Base-by-base conservation (phyloP, 1,140 invertebrate species). In the Aphis craccivora region DNA sequence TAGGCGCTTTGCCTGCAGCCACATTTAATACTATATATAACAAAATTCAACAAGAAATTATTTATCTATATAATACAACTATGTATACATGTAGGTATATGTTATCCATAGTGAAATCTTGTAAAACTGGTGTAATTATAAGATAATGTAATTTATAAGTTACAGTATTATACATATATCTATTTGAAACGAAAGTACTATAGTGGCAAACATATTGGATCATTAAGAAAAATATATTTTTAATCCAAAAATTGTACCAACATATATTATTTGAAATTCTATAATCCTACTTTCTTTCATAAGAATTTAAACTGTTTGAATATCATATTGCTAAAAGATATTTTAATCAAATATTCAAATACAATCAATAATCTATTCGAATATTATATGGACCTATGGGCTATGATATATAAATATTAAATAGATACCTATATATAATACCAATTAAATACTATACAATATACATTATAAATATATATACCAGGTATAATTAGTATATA, bases 1-100 rank as follows among this genome's bases (percentile, higher is more conserved):
- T 99, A 0, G 98, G 98, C 1, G 98, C 98, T 95, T 99, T 99
- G 22, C 98, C 98, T 40, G 98, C 98, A 2, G 98, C 98, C 81
- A 99, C 98, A 95, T 99, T 99, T n/a, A 99, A 95, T 89, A 99
- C 98, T 99, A 96, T 5, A 96, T 5, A 30, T 3, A 96, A 96
- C 94, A 94, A 95, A 94, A 95, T 95, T n/a, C 37, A 14, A n/a
- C 4, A 37, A 53, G 87, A 55, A 20, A 43, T 81, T 84, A 67
- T n/a, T 9, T n/a, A 76, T 76, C n/a, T 7, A 35, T 43, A 67
- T 60, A 40, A n/a, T 55, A 90, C 14, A 5, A 76, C 5, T 90
- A 30, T n/a, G 22, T 60, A 43, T 20, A 25, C 22, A 55, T 37
- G 25, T 30, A 67, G 89, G 43, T 40, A 90, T 60, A 90, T 60